Evolutionary conservation across 1,140 invertebrate species (phyloP).

Genomic region (Popillia japonica): DNA sequence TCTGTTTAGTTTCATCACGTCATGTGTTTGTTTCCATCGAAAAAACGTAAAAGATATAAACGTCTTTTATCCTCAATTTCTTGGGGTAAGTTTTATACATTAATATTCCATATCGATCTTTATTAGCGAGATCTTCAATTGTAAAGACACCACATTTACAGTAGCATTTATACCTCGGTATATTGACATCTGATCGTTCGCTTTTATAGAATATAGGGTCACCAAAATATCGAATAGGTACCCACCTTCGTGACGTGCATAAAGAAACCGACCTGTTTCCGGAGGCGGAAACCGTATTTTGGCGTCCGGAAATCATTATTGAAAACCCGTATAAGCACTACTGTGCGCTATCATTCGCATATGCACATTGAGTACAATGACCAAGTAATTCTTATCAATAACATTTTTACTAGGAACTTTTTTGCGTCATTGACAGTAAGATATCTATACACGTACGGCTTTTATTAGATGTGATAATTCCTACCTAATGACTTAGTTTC

Average conservation of each 20-base stretch:
- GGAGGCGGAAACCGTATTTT: constrained; percentile 15
- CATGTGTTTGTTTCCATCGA: constrained; percentile 29
- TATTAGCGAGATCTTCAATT: background rate
- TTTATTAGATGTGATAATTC: too few relatives aligned
- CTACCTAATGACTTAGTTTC: too few relatives aligned
- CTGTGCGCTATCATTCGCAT: constrained; percentile 3
- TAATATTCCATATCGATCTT: background rate
- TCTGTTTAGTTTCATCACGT: constrained; percentile 1
- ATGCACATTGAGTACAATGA: background rate
- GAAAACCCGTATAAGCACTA: background rate
- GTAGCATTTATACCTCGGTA: background rate
- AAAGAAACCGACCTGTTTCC: background rate
- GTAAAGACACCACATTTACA: background rate
- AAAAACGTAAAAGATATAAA: constrained; percentile 1
- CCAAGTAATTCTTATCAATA: constrained; percentile 3
- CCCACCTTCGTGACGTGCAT: constrained; percentile 19
- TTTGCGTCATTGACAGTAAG: background rate
- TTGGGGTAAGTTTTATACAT: constrained; percentile 14
- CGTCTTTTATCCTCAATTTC: background rate
- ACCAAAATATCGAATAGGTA: background rate
- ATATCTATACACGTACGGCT: background rate
- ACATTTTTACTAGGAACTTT: background rate
- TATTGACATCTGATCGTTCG: background rate
- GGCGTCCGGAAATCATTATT: background rate
- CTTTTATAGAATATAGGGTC: background rate